A percentile compares a stretch with the other conserved stretches of the same genome.
Conservation (phyloP, 1,140 invertebrate genomes). For the Holotrichia oblita region DNA sequence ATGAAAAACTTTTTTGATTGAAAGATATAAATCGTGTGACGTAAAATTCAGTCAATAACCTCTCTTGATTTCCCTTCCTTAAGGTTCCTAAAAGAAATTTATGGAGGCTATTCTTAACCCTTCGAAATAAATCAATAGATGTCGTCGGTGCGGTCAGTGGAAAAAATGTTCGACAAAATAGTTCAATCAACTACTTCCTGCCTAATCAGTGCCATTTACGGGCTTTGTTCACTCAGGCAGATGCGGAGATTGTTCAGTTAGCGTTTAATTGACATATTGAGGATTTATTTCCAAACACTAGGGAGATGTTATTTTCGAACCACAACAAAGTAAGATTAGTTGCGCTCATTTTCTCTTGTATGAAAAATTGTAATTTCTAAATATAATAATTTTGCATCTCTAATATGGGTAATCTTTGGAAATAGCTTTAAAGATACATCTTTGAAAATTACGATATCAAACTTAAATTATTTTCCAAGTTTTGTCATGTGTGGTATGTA, state of each 20-base stretch:
- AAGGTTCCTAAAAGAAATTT: neutral
- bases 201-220: neutral
- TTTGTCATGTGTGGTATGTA: no score
- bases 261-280: neutral
- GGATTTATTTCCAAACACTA: neutral
- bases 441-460: no score
- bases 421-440: no score
- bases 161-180: neutral
- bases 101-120: neutral
- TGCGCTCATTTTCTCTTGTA: neutral
- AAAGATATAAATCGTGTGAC: constrained; percentile 3
- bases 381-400: no score
- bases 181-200: constrained; percentile 1
- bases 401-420: no score
- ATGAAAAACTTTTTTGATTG: neutral
- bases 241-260: neutral
- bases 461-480: no score
- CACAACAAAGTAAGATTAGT: neutral
- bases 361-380: neutral
- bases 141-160: neutral
- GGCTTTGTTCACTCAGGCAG: neutral
- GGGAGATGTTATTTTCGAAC: neutral
- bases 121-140: neutral
- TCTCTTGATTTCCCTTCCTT: neutral
- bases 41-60: neutral